Conservation (phyloP, 2,888 invertebrate genomes). For the Adelphocoris suturalis region DNA sequence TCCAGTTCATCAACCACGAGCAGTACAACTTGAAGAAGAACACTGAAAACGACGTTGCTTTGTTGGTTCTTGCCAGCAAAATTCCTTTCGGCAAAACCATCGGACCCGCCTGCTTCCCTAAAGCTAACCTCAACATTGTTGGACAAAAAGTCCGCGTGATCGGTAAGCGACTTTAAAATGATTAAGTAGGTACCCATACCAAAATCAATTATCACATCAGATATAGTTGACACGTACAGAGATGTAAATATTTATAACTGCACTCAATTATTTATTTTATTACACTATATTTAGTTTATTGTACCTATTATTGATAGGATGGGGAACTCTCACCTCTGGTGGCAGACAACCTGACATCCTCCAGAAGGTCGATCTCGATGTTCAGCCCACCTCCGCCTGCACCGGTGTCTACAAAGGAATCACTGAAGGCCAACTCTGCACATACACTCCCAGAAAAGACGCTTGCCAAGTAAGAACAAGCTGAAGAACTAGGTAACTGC, state of each 20-base stretch:
- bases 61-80: constrained; percentile 78
- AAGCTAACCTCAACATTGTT: constrained; percentile 80
- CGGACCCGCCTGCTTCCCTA: too few species aligned
- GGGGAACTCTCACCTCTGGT: constrained; percentile 81
- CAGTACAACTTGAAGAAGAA: constrained; percentile 76
- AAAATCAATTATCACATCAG: background rate
- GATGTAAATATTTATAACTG: too few species aligned
- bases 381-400: constrained; percentile 81
- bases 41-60: constrained; percentile 81
- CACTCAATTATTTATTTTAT: too few species aligned
- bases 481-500: too few species aligned
- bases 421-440: constrained; percentile 79
- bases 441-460: constrained; percentile 80
- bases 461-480: constrained; percentile 81
- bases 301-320: constrained; percentile 82
- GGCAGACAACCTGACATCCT: constrained; percentile 80
- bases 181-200: too few species aligned
- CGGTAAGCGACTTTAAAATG: constrained; percentile 76
- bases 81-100: constrained; percentile 81
- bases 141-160: constrained; percentile 77
- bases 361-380: too few species aligned
- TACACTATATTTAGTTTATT: too few species aligned
- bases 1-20: constrained; percentile 45
- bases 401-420: constrained; percentile 74
- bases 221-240: too few species aligned